A percentile compares a stretch with the other conserved stretches of the same genome.
These are phyloP conservation scores for Tricholaema leucomelas DNA, from an alignment of 2,113 vertebrate species.

Conservation along the genomic window DNA sequence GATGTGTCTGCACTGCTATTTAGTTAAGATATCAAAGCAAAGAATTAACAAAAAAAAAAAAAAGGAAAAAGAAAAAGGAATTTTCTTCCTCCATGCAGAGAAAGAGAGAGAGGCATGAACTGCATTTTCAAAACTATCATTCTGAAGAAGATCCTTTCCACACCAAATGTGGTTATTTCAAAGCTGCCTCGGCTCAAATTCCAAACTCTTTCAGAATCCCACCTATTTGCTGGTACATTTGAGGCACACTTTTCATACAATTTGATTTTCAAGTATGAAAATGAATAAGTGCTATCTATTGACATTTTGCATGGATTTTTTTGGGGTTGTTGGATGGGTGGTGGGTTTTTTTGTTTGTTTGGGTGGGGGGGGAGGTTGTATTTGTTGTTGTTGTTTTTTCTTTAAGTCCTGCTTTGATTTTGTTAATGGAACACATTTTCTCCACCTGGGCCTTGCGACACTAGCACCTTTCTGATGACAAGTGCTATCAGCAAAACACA, in stretches of 20 bases:
- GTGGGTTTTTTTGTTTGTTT: too few relatives aligned
- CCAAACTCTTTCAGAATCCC: background rate
- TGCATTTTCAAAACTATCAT: background rate
- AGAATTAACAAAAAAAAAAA: background rate
- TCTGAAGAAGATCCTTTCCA: constrained; percentile 28
- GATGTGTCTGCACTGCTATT: background rate
- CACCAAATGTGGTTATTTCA: background rate
- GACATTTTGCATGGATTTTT: background rate
- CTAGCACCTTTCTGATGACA: constrained; percentile 21
- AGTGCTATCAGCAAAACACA: background rate
- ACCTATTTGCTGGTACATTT: background rate
- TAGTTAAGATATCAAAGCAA: background rate
- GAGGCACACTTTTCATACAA: background rate
- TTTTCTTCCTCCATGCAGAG: background rate
- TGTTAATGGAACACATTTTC: background rate
- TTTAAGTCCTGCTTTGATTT: background rate
- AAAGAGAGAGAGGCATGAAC: background rate
- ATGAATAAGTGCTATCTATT: background rate
- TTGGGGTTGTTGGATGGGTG: too few relatives aligned
- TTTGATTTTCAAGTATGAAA: background rate
- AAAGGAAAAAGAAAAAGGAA: background rate
- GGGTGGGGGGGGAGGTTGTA: too few relatives aligned
- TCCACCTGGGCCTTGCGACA: background rate
- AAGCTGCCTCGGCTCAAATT: background rate
- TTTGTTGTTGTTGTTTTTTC: background rate